Evolutionary conservation across 2,888 invertebrate genomes (phyloP).

Genomic region (Prosopocoilus inquinatus): DNA sequence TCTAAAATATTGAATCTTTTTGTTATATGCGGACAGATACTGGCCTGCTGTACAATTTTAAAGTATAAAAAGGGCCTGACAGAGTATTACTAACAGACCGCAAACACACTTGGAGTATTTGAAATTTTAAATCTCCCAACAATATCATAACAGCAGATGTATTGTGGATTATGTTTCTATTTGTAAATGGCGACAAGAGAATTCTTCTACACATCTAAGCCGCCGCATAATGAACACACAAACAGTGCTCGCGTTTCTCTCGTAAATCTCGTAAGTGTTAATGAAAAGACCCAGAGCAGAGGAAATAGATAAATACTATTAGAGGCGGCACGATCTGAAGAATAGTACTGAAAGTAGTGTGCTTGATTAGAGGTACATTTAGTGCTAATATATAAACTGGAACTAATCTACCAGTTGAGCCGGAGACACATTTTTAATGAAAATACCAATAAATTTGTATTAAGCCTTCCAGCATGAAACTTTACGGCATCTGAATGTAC

Average conservation of each 20-base stretch:
- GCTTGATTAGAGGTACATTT: not conserved
- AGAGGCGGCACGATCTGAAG: conserved; percentile 20
- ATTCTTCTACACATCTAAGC: not conserved
- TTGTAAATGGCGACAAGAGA: not conserved
- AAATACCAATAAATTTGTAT: conserved; percentile 7
- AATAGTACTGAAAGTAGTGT: not conserved
- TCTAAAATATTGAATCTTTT: no score
- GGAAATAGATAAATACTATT: conserved; percentile 17
- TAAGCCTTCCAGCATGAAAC: not conserved
- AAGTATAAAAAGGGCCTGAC: no score
- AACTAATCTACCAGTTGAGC: conserved; percentile 8
- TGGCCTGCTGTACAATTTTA: no score
- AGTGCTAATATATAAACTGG: conserved; percentile 16
- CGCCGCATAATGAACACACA: conserved; percentile 2
- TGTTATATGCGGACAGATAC: no score
- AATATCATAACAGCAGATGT: no score
- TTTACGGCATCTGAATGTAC: no score
- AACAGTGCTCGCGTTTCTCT: conserved; percentile 8
- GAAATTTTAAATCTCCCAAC: no score
- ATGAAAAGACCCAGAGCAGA: conserved; percentile 17
- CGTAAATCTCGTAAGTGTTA: conserved; percentile 21
- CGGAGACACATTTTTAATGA: conserved; percentile 14
- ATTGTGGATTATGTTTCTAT: not conserved
- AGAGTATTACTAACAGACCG: no score
- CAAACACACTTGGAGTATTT: no score